phyloP scores from a whole-genome alignment of 2,797 vertebrate genomes.

The Sebastes elongatus region DNA sequence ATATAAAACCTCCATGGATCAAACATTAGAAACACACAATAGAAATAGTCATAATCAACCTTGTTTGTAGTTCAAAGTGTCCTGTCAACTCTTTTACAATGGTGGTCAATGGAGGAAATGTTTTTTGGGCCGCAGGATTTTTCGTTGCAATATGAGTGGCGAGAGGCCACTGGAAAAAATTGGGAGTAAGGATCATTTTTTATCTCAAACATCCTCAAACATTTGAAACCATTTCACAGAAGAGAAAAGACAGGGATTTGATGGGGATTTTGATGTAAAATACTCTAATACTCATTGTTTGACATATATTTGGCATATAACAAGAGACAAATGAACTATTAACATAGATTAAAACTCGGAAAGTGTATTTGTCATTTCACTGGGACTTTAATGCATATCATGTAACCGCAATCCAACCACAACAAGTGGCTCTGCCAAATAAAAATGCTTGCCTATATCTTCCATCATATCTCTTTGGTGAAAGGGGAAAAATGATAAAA shows the following conservation, averaged over 20 bases:
- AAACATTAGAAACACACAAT: too few species aligned
- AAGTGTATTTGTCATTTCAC: too few species aligned
- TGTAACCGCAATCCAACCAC: neutral
- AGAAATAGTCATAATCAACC: neutral
- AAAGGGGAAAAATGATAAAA: slow-evolving; percentile 2
- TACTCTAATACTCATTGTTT: neutral
- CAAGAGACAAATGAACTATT: neutral
- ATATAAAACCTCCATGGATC: too few species aligned
- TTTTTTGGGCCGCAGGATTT: too few species aligned
- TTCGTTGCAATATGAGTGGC: too few species aligned
- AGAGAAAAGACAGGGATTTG: neutral
- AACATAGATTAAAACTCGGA: neutral
- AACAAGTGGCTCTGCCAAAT: neutral
- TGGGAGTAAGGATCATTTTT: too few species aligned
- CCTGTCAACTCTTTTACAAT: neutral
- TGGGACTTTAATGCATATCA: neutral
- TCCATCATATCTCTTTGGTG: neutral
- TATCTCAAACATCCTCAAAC: too few species aligned
- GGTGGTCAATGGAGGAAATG: too few species aligned
- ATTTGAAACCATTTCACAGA: neutral
- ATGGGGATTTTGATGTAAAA: neutral
- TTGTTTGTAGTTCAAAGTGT: neutral
- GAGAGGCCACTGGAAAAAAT: too few species aligned
- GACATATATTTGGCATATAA: too few species aligned
- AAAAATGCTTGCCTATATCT: neutral